Percentiles rank a stretch among this genome's conserved stretches.
phyloP scores from a whole-genome alignment of 1,140 invertebrate genomes.

The Pinna nobilis region DNA sequence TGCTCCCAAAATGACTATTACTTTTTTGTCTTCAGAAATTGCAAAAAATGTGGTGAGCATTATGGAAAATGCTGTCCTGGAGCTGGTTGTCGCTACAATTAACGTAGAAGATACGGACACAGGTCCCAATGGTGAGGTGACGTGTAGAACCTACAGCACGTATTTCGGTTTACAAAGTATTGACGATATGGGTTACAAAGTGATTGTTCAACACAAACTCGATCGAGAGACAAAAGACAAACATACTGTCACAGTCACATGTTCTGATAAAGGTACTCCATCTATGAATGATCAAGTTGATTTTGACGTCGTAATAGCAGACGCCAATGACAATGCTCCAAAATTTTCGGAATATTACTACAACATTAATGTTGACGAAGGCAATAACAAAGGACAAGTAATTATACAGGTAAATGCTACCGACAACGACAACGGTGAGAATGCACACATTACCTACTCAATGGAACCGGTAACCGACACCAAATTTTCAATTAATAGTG shows the following conservation, averaged over 20 bases:
- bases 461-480: conserved; percentile 33
- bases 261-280: conserved; percentile 54
- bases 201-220: conserved; percentile 38
- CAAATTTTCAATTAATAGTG: conserved; percentile 46
- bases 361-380: conserved; percentile 45
- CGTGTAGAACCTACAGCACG: conserved; percentile 26
- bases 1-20: conserved; percentile 90
- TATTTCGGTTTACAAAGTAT: conserved; percentile 33
- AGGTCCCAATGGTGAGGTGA: conserved; percentile 39
- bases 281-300: conserved; percentile 36
- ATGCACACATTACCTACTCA: conserved; percentile 47
- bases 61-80: conserved; percentile 24
- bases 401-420: conserved; percentile 47
- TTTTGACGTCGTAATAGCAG: conserved; percentile 47
- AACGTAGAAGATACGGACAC: conserved; percentile 38
- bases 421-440: conserved; percentile 47
- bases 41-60: conserved; percentile 23
- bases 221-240: conserved; percentile 45
- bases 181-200: conserved; percentile 25
- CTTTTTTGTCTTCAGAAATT: conserved; percentile 81
- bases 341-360: conserved; percentile 44
- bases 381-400: conserved; percentile 11
- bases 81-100: conserved; percentile 27
- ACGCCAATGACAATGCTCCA: conserved; percentile 60
- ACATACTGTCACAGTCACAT: conserved; percentile 47